These are phyloP conservation scores for Tonatia bakeri DNA, from an alignment of 2,113 vertebrate genomes.

Conservation along the genomic window DNA sequence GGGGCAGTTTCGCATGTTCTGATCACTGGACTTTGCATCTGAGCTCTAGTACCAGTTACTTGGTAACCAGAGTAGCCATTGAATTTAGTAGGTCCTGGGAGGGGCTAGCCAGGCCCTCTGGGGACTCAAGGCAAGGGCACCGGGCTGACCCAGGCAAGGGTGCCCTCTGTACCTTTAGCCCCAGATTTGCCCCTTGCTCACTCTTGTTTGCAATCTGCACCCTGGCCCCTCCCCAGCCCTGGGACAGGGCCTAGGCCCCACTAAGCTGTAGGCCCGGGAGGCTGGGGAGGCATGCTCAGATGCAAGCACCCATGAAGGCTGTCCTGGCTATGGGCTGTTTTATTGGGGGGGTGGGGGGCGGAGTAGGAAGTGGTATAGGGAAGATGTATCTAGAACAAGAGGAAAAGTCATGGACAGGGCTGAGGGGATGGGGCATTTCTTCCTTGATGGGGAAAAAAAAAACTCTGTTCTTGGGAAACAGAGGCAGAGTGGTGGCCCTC, in stretches of 20 bases:
- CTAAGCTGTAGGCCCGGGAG: not conserved
- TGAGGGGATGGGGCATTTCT: not conserved
- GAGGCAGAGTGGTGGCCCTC: not conserved
- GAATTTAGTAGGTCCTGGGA: not conserved
- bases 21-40: conserved; percentile 28
- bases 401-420: not conserved
- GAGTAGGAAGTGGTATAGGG: too few species aligned
- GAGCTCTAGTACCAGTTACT: not conserved
- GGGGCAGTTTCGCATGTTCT: not conserved
- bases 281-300: not conserved
- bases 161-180: too few species aligned
- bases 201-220: not conserved
- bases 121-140: not conserved
- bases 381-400: not conserved
- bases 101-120: not conserved
- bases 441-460: not conserved
- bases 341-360: not conserved
- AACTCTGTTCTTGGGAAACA: not conserved
- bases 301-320: not conserved
- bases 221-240: accelerated
- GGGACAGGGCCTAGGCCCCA: not conserved
- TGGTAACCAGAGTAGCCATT: not conserved
- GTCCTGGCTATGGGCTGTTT: not conserved
- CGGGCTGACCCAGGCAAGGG: not conserved
- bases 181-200: not conserved